Base-by-base conservation (phyloP, 2,888 invertebrate species). In the Octodonta nipae region DNA sequence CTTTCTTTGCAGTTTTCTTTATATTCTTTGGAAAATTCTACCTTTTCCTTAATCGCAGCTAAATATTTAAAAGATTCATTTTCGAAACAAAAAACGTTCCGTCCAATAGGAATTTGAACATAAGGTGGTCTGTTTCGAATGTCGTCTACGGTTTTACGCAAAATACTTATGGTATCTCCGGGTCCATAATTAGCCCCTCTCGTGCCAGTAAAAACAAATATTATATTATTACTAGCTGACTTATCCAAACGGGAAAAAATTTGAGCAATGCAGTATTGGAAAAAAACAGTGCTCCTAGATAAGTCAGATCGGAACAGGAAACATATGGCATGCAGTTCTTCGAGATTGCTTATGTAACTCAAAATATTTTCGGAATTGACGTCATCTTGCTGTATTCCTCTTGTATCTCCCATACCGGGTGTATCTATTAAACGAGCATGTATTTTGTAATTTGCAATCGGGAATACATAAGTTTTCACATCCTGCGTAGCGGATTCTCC, bases 121-220 rank as follows among this genome's bases (percentile, higher is more conserved):
- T 46, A 22, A 2, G 55, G 52, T 8, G 54, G 49, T 15, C 26
- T 47, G 3, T 49, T 47, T 2, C 46, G 38, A 3, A 55, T 34
- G 6, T 54, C 33, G 12, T 46, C 35, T 2, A 54, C 30, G 6
- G 55, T 33, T 17, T 43, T 41, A n/a, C 26, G 13, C 5, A 26
- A 26, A 8, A 26, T 8, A 2, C 12, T 8, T 13, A 30, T 14
- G 3, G 30, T 30, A 12, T 30, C 30, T 6, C 30, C 30, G 12
- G 30, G 30, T 6, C 22, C 11, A 30, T 20, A 30, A 20, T 20
- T 22, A n/a, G 28, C 25, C 3, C 40, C 42, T 36, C 38, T 40
- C 1, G 52, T 42, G 33, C 56, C 51, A 0, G 60, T 58, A 35
- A 58, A 58, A n/a, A 56, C 36, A 39, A 60, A 60, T 11, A 57